Percentiles rank a stretch among this genome's conserved stretches.
Evolutionary conservation across 2,888 invertebrate genomes (phyloP).

Genomic region (Nomada ruficornis): DNA sequence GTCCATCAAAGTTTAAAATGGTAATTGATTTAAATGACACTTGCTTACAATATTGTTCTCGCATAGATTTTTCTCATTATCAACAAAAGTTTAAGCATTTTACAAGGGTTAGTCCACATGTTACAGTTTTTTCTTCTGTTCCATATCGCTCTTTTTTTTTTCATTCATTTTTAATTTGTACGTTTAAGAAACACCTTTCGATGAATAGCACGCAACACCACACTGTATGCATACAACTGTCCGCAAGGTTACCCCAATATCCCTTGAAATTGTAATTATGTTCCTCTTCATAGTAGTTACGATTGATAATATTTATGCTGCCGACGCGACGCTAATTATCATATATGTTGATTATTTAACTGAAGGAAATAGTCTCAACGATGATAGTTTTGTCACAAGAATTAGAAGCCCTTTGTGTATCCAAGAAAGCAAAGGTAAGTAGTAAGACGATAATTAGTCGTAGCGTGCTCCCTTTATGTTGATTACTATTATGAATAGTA

Average conservation of each 20-base stretch:
- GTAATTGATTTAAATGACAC: conserved; percentile 81
- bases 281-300: conserved; percentile 72
- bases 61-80: conserved; percentile 82
- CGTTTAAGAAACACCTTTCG: conserved; percentile 81
- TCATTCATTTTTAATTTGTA: conserved; percentile 76
- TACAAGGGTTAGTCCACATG: conserved; percentile 80
- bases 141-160: conserved; percentile 52
- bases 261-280: conserved; percentile 72
- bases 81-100: conserved; percentile 83
- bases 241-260: conserved; percentile 70
- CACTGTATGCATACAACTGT: conserved; percentile 73
- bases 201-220: conserved; percentile 79
- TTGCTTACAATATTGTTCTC: conserved; percentile 79
- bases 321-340: conserved; percentile 79
- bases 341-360: conserved; percentile 78
- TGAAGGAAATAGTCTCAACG: conserved; percentile 72
- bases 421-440: conserved; percentile 78
- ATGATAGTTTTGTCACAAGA: conserved; percentile 71
- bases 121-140: conserved; percentile 74
- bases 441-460: conserved; percentile 77
- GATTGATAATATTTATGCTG: conserved; percentile 78
- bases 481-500: conserved; percentile 67
- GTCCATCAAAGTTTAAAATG: conserved; percentile 79
- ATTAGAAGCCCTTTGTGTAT: conserved; percentile 73
- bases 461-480: conserved; percentile 74